Percentiles rank a stretch among this genome's conserved stretches.
phyloP scores from a whole-genome alignment of 2,888 invertebrate genomes.

The Deroplatys truncata region DNA sequence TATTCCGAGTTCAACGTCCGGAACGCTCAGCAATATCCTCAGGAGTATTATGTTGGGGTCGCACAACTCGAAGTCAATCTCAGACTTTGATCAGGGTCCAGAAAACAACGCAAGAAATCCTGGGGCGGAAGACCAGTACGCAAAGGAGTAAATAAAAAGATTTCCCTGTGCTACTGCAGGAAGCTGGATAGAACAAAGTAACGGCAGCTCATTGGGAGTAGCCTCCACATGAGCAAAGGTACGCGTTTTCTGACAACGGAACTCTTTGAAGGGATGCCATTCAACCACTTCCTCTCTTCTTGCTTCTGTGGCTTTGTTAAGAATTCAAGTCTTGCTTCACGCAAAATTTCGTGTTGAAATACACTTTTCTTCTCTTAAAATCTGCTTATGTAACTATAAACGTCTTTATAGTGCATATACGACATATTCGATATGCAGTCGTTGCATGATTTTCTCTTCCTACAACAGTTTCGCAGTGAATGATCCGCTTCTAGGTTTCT shows the following conservation, averaged over 20 bases:
- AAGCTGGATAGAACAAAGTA: not conserved
- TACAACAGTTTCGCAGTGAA: no score
- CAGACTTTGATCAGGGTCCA: conserved; percentile 6
- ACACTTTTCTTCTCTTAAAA: no score
- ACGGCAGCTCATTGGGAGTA: not conserved
- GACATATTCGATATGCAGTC: no score
- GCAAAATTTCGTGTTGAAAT: no score
- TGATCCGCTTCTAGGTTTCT: no score
- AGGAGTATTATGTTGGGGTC: not conserved
- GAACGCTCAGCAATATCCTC: not conserved
- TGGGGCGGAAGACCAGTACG: not conserved
- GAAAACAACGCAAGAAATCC: not conserved
- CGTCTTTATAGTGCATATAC: no score
- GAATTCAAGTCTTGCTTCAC: no score
- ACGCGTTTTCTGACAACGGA: not conserved
- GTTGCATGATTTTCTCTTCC: no score
- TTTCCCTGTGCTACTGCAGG: not conserved
- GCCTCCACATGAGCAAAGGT: not conserved
- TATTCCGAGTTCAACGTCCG: conserved; percentile 8
- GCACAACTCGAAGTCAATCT: conserved; percentile 3
- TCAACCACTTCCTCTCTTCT: not conserved
- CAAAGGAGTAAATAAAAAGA: not conserved
- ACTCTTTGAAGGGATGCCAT: not conserved
- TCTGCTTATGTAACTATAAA: no score
- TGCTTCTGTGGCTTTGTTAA: not conserved